Conservation (phyloP, 2,797 vertebrate genomes). For the Danio choprae region DNA sequence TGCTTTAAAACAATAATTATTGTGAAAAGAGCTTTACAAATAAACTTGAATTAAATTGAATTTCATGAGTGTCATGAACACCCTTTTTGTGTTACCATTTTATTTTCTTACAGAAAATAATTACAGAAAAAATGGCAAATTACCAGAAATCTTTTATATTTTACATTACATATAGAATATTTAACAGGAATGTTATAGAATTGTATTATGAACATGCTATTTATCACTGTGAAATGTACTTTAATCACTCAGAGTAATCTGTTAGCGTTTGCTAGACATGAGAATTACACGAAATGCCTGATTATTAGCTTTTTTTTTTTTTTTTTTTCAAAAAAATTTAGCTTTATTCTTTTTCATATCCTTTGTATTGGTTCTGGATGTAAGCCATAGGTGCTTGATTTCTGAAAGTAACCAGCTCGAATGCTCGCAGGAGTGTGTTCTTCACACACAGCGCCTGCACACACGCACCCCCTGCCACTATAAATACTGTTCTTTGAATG, state of each 20-base stretch:
- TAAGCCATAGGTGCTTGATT: conserved; percentile 26
- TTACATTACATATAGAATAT: no score
- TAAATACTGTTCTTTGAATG: conserved; percentile 78
- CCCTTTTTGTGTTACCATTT: no score
- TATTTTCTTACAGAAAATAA: no score
- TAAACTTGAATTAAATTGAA: no score
- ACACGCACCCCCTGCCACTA: conserved; percentile 65
- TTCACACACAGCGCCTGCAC: conserved; percentile 36
- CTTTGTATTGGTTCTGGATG: not conserved
- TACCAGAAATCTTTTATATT: no score
- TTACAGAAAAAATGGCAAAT: no score
- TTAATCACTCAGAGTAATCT: conserved; percentile 30
- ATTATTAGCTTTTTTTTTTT: not conserved
- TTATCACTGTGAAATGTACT: not conserved
- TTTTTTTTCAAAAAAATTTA: not conserved
- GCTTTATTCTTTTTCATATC: not conserved
- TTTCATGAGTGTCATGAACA: no score
- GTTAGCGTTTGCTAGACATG: conserved; percentile 23
- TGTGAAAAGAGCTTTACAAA: no score
- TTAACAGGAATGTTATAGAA: no score
- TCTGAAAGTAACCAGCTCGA: conserved; percentile 1
- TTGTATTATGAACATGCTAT: no score
- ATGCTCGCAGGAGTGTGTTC: not conserved
- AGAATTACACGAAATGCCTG: not conserved
- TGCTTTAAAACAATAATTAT: no score